phyloP scores from a whole-genome alignment of 2,113 vertebrate genomes.

The Panthera tigris region DNA sequence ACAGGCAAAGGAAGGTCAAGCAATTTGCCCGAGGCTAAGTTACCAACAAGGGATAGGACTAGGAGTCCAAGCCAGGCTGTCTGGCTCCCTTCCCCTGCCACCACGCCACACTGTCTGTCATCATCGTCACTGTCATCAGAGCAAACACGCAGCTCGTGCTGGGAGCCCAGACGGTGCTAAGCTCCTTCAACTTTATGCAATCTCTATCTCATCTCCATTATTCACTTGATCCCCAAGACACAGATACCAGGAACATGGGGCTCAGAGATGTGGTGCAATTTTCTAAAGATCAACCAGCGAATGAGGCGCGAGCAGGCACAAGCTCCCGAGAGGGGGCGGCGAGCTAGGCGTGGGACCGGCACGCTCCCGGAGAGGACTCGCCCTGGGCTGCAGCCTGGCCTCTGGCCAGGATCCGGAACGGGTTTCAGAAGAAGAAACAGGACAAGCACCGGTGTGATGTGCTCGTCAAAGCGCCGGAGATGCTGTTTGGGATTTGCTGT shows the following conservation, averaged over 20 bases:
- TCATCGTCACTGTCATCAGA: rapidly evolving
- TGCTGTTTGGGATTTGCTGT: constrained; percentile 1
- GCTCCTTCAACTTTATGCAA: neutral
- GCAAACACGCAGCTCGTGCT: neutral
- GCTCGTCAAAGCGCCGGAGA: neutral
- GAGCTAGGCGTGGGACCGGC: no score
- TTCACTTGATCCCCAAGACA: neutral
- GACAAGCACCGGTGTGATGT: rapidly evolving
- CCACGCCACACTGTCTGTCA: rapidly evolving
- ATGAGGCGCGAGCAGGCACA: neutral
- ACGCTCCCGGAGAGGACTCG: rapidly evolving
- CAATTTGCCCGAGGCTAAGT: neutral
- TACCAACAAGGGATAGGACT: neutral
- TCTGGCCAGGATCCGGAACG: neutral
- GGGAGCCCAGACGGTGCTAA: neutral
- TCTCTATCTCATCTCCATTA: neutral
- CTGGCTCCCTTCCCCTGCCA: neutral
- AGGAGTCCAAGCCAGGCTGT: neutral
- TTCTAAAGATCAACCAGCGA: neutral
- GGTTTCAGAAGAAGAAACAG: neutral
- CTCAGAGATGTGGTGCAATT: neutral
- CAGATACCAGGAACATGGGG: neutral
- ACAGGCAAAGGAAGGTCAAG: neutral
- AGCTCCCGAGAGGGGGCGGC: rapidly evolving
- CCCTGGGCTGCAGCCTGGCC: neutral